A percentile compares a stretch with the other conserved stretches of the same genome.
Conservation (phyloP, 2,113 vertebrate species). For the Zapornia atra region DNA sequence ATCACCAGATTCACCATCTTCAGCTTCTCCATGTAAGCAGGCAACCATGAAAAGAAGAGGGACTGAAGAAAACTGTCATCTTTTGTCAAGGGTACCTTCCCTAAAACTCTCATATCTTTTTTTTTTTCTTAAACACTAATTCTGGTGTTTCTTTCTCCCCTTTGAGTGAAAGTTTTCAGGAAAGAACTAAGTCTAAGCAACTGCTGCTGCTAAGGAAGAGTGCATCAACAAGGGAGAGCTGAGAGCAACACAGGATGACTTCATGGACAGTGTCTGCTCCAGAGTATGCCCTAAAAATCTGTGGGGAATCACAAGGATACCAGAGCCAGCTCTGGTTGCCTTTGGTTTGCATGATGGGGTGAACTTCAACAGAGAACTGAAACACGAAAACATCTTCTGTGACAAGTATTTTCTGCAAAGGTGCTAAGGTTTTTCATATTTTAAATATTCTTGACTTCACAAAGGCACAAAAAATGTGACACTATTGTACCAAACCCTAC, state of each 20-base stretch:
- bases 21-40: neutral
- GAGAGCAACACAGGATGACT: neutral
- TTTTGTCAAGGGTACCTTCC: neutral
- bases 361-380: neutral
- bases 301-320: neutral
- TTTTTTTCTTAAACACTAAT: neutral
- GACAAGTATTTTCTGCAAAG: neutral
- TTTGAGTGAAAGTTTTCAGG: neutral
- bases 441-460: neutral
- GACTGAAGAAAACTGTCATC: accelerated
- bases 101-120: neutral
- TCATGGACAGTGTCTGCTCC: neutral
- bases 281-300: neutral
- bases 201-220: neutral
- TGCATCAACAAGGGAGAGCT: neutral
- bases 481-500: neutral
- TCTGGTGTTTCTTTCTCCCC: neutral
- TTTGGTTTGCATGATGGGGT: neutral
- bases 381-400: neutral
- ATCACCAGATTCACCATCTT: neutral
- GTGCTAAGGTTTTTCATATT: neutral
- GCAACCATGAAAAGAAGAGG: neutral
- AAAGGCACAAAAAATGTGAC: neutral
- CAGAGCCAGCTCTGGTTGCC: neutral
- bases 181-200: neutral